A percentile compares a stretch with the other conserved stretches of the same genome.
Evolutionary conservation across 2,797 vertebrate species (phyloP).

Genomic region (Champsocephalus esox): DNA sequence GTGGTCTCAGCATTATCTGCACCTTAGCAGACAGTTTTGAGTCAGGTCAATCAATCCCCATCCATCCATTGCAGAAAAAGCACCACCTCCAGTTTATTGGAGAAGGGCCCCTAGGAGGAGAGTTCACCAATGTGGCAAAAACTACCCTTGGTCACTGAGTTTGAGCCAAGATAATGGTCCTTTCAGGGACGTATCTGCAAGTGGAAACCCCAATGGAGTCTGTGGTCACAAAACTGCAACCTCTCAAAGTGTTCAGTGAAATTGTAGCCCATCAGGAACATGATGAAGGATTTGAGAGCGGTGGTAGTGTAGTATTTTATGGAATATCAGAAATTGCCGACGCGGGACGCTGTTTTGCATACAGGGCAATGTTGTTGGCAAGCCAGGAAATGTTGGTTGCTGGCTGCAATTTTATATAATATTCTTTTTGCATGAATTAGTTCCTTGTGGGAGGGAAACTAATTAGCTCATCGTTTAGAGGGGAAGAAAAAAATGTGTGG

Average conservation of each 20-base stretch:
- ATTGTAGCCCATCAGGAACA: neutral
- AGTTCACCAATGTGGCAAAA: conserved; percentile 58
- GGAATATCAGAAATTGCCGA: conserved; percentile 13
- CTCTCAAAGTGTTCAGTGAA: conserved; percentile 11
- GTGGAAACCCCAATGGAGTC: conserved; percentile 2
- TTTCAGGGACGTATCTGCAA: neutral
- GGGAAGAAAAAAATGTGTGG: conserved; percentile 7
- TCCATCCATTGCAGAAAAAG: conserved; percentile 56
- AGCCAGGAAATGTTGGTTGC: conserved; percentile 23
- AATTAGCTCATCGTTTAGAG: conserved; percentile 51
- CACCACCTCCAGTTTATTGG: conserved; percentile 40
- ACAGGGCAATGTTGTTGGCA: conserved; percentile 14
- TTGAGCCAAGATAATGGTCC: conserved; percentile 33
- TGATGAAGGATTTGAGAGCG: conserved; percentile 11
- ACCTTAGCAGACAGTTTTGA: conserved; percentile 71
- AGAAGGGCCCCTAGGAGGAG: conserved; percentile 34
- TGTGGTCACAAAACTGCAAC: neutral
- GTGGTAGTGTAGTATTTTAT: neutral
- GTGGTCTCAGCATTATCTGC: conserved; percentile 78
- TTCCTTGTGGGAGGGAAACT: conserved; percentile 39
- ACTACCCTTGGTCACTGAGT: conserved; percentile 14
- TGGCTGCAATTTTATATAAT: conserved; percentile 9
- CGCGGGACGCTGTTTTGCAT: conserved; percentile 13
- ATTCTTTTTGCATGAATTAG: conserved; percentile 41
- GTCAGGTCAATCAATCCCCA: conserved; percentile 77